phyloP scores from a whole-genome alignment of 2,113 vertebrate genomes.

The Poeciliopsis occidentalis region DNA sequence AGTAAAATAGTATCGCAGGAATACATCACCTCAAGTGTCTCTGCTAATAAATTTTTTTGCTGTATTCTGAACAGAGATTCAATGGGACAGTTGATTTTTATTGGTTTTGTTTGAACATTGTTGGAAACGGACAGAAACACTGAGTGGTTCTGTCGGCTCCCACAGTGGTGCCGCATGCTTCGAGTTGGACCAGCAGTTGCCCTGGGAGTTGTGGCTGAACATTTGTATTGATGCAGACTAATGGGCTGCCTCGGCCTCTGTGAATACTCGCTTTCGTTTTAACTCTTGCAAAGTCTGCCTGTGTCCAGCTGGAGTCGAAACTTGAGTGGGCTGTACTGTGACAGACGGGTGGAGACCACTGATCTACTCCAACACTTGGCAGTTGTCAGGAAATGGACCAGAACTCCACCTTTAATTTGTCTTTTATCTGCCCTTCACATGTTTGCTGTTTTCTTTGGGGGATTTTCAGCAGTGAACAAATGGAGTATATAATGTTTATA shows the following conservation, averaged over 20 bases:
- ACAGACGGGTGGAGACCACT: conserved; percentile 19
- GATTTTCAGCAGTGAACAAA: background rate
- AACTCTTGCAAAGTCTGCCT: background rate
- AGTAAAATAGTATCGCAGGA: background rate
- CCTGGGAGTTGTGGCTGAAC: conserved; percentile 63
- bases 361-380: conserved; percentile 14
- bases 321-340: conserved; percentile 21
- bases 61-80: no score
- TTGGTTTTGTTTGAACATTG: background rate
- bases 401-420: conserved; percentile 5
- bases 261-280: conserved; percentile 23
- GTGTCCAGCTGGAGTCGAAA: conserved; percentile 28
- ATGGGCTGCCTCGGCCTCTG: conserved; percentile 50
- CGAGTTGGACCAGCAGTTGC: conserved; percentile 55
- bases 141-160: conserved; percentile 27
- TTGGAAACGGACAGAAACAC: conserved; percentile 33
- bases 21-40: background rate
- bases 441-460: background rate
- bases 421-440: background rate
- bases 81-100: no score
- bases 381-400: conserved; percentile 17
- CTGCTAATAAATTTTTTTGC: background rate
- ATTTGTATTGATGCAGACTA: conserved; percentile 61
- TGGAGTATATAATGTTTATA: background rate
- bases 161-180: conserved; percentile 59